Evolutionary conservation across 2,113 vertebrate genomes (phyloP).

Genomic region (Thomomys bottae): DNA sequence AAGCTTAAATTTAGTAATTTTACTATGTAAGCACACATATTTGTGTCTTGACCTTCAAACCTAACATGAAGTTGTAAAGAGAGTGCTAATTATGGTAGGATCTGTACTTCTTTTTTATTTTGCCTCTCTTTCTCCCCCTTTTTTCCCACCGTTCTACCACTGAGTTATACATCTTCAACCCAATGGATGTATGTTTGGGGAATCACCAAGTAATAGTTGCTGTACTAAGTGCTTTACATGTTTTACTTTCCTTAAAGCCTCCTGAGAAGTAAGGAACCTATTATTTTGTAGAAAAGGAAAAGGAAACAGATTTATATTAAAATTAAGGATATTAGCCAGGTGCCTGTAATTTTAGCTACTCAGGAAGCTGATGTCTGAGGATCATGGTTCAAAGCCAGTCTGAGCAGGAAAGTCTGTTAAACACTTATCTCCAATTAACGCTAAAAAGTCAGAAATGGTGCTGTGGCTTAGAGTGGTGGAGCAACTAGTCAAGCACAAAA

Average conservation of each 20-base stretch:
- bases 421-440: too few species aligned
- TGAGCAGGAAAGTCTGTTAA: too few species aligned
- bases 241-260: not conserved
- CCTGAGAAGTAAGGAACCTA: not conserved
- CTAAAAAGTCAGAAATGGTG: too few species aligned
- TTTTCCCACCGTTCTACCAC: too few species aligned
- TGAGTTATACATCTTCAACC: too few species aligned
- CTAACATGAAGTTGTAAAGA: conserved; percentile 24
- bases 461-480: too few species aligned
- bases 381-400: too few species aligned
- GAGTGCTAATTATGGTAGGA: not conserved
- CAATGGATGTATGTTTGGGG: not conserved
- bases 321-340: conserved; percentile 5
- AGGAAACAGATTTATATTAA: conserved; percentile 32
- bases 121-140: too few species aligned
- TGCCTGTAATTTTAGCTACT: too few species aligned
- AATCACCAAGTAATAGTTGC: not conserved
- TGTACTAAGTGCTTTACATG: not conserved
- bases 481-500: too few species aligned
- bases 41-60: conserved; percentile 41
- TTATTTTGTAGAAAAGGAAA: conserved; percentile 7
- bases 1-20: conserved; percentile 28
- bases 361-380: too few species aligned
- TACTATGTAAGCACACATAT: conserved; percentile 22
- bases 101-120: not conserved